Evolutionary conservation across 2,797 vertebrate species (phyloP).

Genomic region (Protonibea diacanthus): DNA sequence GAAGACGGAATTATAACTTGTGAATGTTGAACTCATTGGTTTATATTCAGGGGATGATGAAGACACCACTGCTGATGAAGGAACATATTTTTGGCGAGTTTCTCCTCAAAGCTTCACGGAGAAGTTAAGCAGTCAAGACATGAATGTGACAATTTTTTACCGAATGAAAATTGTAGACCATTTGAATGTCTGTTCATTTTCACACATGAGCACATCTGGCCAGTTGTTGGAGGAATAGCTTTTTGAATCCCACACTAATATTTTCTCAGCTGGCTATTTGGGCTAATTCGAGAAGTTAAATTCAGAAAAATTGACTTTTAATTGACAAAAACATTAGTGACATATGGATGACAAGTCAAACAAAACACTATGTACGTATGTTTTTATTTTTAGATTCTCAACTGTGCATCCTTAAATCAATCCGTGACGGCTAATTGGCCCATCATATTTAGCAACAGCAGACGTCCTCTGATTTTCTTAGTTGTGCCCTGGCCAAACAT

Average conservation of each 20-base stretch:
- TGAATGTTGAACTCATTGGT: background rate
- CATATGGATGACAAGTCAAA: slow-evolving; percentile 9
- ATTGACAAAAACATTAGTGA: background rate
- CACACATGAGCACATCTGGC: slow-evolving; percentile 21
- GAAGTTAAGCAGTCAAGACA: background rate
- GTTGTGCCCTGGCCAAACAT: slow-evolving; percentile 35
- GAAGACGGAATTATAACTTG: background rate
- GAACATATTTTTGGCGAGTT: background rate
- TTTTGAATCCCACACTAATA: slow-evolving; percentile 19
- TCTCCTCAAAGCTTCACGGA: background rate
- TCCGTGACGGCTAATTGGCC: slow-evolving; percentile 17
- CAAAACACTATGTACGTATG: background rate
- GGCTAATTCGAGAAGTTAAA: slow-evolving; percentile 22
- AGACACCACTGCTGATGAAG: background rate
- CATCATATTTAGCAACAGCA: slow-evolving; percentile 16
- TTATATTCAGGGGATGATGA: background rate
- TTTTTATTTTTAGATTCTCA: slow-evolving; percentile 24
- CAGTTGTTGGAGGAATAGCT: slow-evolving; percentile 16
- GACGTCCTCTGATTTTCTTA: slow-evolving; percentile 19
- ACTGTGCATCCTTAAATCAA: slow-evolving; percentile 20
- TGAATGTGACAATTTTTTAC: slow-evolving; percentile 15
- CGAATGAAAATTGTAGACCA: slow-evolving; percentile 20
- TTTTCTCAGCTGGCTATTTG: slow-evolving; percentile 31
- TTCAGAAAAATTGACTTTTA: slow-evolving; percentile 17
- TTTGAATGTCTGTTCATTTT: slow-evolving; percentile 17